Conservation (phyloP, 2,888 invertebrate species). For the Heliconius erato region DNA sequence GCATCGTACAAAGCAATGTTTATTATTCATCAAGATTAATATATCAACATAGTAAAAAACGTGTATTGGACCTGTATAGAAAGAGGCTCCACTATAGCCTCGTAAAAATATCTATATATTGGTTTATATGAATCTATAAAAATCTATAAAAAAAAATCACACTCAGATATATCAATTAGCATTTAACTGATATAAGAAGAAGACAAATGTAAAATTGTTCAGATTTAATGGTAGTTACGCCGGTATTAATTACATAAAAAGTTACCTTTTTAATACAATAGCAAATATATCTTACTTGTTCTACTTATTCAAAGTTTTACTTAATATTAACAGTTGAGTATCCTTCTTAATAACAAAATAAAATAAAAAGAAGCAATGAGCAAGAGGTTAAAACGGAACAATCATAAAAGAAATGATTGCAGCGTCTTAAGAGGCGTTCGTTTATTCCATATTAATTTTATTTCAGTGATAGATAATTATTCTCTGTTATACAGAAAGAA, state of each 20-base stretch:
- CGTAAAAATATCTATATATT: neutral
- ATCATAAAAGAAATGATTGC: conserved; percentile 52
- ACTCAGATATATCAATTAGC: neutral
- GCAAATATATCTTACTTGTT: neutral
- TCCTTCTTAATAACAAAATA: conserved; percentile 52
- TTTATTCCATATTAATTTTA: conserved; percentile 40
- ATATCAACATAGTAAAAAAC: neutral
- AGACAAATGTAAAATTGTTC: neutral
- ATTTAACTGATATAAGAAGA: neutral
- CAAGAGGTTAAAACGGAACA: conserved; percentile 64
- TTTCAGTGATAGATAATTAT: conserved; percentile 32
- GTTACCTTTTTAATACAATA: neutral
- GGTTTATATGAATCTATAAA: neutral
- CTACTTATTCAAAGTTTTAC: conserved; percentile 46
- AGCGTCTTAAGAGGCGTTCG: conserved; percentile 55
- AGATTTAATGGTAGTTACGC: neutral
- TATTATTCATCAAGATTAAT: conserved; percentile 27
- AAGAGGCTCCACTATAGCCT: neutral
- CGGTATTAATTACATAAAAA: neutral
- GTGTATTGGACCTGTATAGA: conserved; percentile 15
- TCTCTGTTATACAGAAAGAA: conserved; percentile 28
- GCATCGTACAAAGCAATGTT: conserved; percentile 22
- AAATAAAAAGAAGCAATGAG: conserved; percentile 24
- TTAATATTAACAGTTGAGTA: neutral
- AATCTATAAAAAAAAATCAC: neutral